Percentiles rank a stretch among this genome's conserved stretches.
Evolutionary conservation across 2,113 vertebrate species (phyloP).

Genomic region (Stegostoma tigrinum): DNA sequence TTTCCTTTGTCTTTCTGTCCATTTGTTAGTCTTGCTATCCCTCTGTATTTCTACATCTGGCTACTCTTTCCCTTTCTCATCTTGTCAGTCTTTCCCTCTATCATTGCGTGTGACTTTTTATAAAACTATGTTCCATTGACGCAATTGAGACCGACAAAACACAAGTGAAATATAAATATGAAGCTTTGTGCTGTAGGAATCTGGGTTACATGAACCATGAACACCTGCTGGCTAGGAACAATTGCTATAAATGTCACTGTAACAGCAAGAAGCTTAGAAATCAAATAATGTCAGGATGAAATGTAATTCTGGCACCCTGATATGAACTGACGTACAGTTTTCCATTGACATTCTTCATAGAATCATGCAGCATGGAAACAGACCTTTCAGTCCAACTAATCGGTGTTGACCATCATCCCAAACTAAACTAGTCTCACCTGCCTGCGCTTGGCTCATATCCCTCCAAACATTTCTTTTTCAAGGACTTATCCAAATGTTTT

Average conservation of each 20-base stretch:
- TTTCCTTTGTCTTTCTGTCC: not conserved
- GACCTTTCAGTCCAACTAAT: no score
- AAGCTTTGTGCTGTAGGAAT: not conserved
- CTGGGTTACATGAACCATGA: not conserved
- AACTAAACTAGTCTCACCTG: no score
- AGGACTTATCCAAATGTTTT: no score
- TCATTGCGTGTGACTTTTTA: not conserved
- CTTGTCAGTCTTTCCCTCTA: not conserved
- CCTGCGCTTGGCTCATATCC: no score
- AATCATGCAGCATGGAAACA: no score
- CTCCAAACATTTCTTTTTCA: no score
- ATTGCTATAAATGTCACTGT: not conserved
- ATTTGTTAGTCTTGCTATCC: not conserved
- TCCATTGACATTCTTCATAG: not conserved
- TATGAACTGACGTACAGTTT: not conserved
- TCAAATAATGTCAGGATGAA: constrained; percentile 4
- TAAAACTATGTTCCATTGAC: not conserved
- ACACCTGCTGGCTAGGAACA: not conserved
- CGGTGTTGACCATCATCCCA: no score
- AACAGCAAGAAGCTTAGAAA: not conserved
- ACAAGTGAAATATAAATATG: not conserved
- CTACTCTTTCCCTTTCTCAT: not conserved
- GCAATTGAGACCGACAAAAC: not conserved
- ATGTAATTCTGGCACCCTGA: not conserved
- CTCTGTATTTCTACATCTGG: not conserved